Evolutionary conservation across 2,888 invertebrate species (phyloP), one percentile per base, ranked within the genome.

Genomic region (Andrena marginata): DNA sequence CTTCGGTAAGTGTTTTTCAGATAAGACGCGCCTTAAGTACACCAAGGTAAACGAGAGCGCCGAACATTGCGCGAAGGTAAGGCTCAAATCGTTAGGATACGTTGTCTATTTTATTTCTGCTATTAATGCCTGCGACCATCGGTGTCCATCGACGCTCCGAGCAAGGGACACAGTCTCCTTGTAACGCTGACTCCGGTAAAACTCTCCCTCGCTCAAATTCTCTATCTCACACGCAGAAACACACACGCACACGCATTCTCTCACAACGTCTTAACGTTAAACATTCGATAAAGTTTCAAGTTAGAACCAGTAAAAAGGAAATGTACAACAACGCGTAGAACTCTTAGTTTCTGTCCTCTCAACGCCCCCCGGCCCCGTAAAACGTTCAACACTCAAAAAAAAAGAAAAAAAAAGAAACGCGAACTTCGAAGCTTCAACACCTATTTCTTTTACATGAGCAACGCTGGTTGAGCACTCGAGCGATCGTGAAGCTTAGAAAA

Each of bases 251-350:
- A 51, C 31, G 29, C 64, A 42, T 4, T 26, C 54, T 35, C 54
- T 68, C 56, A 42, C 23, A 59, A 80, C 70, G 42, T 76, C 79
- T 88, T 79, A 88, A 65, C 75, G 78, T 87, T 76, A 87, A 87
- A 82, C 86, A 65, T 81, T 73, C 60, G 68, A 77, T 89, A 84
- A 85, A 87, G 82, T 84, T 80, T 85, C 76, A 83, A 87, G 80
- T 83, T 82, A 89, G 84, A 87, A 88, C 79, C 86, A 87, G 80
- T 76, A 80, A 80, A 88, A 89, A 88, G 68, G 71, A 90, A 91
- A 89, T 89, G 78, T 90, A 89, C 86, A 90, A 91, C 90, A 89
- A 90, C 85, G 82, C 74, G 85, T 87, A 91, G 84, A 90, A 90
- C 84, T 90, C 83, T 89, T 68, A 68, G 77, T 75, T 84, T 63